These are phyloP conservation scores for Scylla paramamosain DNA, from an alignment of 1,140 invertebrate species.

Conservation along the genomic window DNA sequence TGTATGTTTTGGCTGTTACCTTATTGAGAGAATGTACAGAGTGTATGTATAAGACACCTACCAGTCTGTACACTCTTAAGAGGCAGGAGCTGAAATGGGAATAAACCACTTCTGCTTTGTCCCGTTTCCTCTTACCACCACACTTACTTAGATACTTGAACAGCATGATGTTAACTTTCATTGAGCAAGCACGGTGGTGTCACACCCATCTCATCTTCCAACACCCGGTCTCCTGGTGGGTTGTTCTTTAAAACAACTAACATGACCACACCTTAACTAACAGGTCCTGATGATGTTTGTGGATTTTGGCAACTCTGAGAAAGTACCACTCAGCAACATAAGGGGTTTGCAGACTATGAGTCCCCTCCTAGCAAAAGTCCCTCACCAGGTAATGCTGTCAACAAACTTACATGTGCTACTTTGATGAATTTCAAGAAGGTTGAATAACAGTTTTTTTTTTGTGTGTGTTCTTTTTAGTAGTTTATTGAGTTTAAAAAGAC, in stretches of 20 bases:
- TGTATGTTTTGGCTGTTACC: no score
- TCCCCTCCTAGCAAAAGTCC: slow-evolving; percentile 62
- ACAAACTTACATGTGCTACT: background rate
- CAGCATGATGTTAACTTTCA: no score
- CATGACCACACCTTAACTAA: slow-evolving; percentile 65
- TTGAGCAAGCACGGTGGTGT: background rate
- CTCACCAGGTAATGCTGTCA: slow-evolving; percentile 65
- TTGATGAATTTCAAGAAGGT: background rate
- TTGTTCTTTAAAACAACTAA: slow-evolving; percentile 1
- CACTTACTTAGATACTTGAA: no score
- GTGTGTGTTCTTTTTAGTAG: no score
- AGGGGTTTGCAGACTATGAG: slow-evolving; percentile 39
- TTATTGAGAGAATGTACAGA: no score
- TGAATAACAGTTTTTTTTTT: no score
- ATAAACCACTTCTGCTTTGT: no score
- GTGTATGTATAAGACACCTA: no score
- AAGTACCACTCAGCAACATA: slow-evolving; percentile 52
- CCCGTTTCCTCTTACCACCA: no score
- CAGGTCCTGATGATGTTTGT: slow-evolving; percentile 72
- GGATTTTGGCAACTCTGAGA: slow-evolving; percentile 67
- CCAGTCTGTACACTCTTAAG: no score
- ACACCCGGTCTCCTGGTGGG: background rate
- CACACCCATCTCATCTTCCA: background rate
- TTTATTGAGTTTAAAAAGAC: no score
- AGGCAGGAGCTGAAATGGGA: no score